Base-by-base conservation (phyloP, 2,888 invertebrate genomes). In the Germaria angustata region DNA sequence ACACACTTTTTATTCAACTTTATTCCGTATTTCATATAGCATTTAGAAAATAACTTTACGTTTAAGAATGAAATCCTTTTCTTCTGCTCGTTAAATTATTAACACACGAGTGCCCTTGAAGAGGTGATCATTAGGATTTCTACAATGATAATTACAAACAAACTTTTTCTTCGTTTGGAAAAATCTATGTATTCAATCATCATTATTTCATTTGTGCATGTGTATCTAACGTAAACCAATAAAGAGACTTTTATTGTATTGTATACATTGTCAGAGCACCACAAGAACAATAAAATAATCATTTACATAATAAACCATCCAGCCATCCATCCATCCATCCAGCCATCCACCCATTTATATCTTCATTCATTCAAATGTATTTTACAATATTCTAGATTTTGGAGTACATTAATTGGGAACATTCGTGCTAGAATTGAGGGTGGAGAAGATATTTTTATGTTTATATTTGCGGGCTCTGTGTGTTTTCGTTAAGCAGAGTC, bases 51-150 rank as follows among this genome's bases (percentile, higher is more conserved):
- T 22, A 57, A 57, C 36, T 36, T 22, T 34, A 13, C 20, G 11
- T 2, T 32, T 15, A 24, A 44, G 9, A 44, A 53, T 36, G 2
- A 59, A 79, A 57, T 66, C 66, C 65, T 65, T 72, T 66, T 28
- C 5, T 51, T 9, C 13, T 44, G 46, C 32, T 55, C 34, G 51
- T 32, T 36, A 34, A 77, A 87, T 89, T 87, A 87, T 81, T 88
- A 86, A 86, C 88, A 88, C 89, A 87, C 87, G 90, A 88, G 85
- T 87, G 86, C 84, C 65, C 86, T 86, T 85, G 87, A 90, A 90
- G 88, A 89, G 90, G 83, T 85, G 87, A 87, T 89, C 88, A 90
- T 90, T 90, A 90, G 88, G 85, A 69, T 61, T 49, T 71, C 36
- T 28, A 53, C 49, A 68, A 68, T 41, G 49, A 57, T 57, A 59